Evolutionary conservation across 2,888 invertebrate genomes (phyloP).

Genomic region (Helicoverpa assulta): DNA sequence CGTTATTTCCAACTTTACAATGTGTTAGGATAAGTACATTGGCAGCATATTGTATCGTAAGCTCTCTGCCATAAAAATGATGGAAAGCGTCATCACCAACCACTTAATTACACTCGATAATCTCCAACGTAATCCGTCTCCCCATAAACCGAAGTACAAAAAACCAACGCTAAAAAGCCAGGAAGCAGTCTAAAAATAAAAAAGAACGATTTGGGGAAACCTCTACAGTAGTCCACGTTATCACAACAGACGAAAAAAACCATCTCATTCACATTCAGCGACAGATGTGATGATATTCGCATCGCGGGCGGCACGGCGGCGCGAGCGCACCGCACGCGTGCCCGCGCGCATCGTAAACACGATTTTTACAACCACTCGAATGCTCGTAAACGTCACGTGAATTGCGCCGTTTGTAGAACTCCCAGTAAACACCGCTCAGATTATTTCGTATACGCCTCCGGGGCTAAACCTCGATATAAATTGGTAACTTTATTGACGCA

Average conservation of each 20-base stretch:
- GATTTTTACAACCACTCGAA: conserved; percentile 89
- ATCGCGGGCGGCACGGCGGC: conserved; percentile 64
- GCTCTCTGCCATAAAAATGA: conserved; percentile 6
- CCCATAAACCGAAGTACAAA: conserved; percentile 9
- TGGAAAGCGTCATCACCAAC: conserved; percentile 24
- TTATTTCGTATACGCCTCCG: conserved; percentile 89
- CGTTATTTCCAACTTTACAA: no score
- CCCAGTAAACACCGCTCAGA: conserved; percentile 88
- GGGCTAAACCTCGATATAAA: conserved; percentile 89
- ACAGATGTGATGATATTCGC: conserved; percentile 81
- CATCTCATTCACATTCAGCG: conserved; percentile 78
- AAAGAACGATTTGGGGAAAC: conserved; percentile 58
- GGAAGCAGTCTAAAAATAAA: conserved; percentile 49
- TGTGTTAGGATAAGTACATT: no score
- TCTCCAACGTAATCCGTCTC: conserved; percentile 14
- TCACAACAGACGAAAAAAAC: conserved; percentile 65
- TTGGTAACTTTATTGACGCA: conserved; percentile 86
- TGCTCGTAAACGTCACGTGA: conserved; percentile 88
- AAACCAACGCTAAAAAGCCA: conserved; percentile 30
- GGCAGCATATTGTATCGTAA: no score
- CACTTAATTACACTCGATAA: conserved; percentile 32
- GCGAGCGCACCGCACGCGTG: conserved; percentile 79
- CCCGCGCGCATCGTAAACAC: conserved; percentile 84
- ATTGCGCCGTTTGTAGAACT: conserved; percentile 89
- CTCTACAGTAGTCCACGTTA: conserved; percentile 63